Evolutionary conservation across 2,888 invertebrate genomes (phyloP).

Genomic region (Melieria omissa): DNA sequence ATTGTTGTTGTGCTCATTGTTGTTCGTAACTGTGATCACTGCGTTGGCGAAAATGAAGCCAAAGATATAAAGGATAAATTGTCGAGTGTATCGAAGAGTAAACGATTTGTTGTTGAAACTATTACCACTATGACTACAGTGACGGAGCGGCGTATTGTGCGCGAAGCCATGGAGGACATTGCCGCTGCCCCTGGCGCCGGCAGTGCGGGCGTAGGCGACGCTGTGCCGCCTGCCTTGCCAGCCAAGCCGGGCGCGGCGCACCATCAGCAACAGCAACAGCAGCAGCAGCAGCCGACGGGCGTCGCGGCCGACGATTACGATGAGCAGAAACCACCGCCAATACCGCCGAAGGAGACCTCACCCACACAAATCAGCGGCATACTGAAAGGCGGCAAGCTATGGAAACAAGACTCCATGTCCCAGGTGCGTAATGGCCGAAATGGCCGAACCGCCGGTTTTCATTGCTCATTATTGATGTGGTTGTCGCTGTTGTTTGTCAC

Average conservation of each 20-base stretch:
- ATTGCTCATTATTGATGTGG: not conserved
- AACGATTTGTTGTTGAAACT: constrained; percentile 72
- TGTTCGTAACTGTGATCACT: too few species aligned
- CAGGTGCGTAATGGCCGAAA: constrained; percentile 65
- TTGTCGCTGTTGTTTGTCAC: constrained; percentile 33
- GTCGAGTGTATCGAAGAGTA: constrained; percentile 53
- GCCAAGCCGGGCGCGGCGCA: not conserved
- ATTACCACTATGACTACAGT: constrained; percentile 75
- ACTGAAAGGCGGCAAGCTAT: constrained; percentile 80
- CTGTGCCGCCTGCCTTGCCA: constrained; percentile 39
- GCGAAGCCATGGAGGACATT: constrained; percentile 62
- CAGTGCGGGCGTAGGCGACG: constrained; percentile 45
- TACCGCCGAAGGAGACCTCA: constrained; percentile 68
- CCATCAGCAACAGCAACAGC: constrained; percentile 33
- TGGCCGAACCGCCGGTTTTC: not conserved
- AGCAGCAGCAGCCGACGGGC: constrained; percentile 16
- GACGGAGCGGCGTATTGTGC: constrained; percentile 73
- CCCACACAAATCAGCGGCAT: constrained; percentile 77
- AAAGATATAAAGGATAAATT: constrained; percentile 54
- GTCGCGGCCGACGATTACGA: constrained; percentile 45
- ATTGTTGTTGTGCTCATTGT: constrained; percentile 15
- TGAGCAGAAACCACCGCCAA: constrained; percentile 59
- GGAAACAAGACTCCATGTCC: constrained; percentile 73
- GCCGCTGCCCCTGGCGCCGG: constrained; percentile 42
- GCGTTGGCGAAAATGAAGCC: constrained; percentile 21